These are phyloP conservation scores for Pterobdella sp. DNA, from an alignment of 2,888 invertebrate species.

Conservation along the genomic window DNA sequence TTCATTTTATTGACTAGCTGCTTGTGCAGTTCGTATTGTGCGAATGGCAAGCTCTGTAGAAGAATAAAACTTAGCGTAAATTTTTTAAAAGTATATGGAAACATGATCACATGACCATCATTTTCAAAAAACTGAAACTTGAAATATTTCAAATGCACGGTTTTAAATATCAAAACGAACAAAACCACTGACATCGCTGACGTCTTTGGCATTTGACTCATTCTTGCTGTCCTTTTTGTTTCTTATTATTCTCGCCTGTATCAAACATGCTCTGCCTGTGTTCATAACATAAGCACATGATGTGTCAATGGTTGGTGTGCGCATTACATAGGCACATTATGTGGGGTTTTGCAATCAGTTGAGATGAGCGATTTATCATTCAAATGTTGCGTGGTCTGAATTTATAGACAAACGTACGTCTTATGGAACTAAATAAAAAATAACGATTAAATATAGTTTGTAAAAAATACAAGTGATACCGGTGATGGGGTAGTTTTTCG, in stretches of 20 bases:
- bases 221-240: conserved; percentile 70
- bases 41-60: conserved; percentile 51
- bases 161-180: not conserved
- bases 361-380: too few relatives aligned
- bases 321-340: too few relatives aligned
- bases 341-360: too few relatives aligned
- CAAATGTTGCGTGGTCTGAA: too few relatives aligned
- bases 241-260: conserved; percentile 58
- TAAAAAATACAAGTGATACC: too few relatives aligned
- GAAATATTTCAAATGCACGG: not conserved
- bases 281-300: not conserved
- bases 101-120: not conserved
- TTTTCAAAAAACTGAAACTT: not conserved
- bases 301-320: not conserved
- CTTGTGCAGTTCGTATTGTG: conserved; percentile 89
- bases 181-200: conserved; percentile 59
- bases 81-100: not conserved
- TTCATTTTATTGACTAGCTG: conserved; percentile 79
- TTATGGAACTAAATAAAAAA: too few relatives aligned
- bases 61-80: not conserved
- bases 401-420: too few relatives aligned
- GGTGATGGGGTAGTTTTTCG: conserved; percentile 65
- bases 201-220: conserved; percentile 71
- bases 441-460: too few relatives aligned
- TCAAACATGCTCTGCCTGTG: conserved; percentile 53